Percentiles rank a stretch among this genome's conserved stretches.
Conservation (phyloP, 2,888 invertebrate species). For the Pelosia muscerda region DNA sequence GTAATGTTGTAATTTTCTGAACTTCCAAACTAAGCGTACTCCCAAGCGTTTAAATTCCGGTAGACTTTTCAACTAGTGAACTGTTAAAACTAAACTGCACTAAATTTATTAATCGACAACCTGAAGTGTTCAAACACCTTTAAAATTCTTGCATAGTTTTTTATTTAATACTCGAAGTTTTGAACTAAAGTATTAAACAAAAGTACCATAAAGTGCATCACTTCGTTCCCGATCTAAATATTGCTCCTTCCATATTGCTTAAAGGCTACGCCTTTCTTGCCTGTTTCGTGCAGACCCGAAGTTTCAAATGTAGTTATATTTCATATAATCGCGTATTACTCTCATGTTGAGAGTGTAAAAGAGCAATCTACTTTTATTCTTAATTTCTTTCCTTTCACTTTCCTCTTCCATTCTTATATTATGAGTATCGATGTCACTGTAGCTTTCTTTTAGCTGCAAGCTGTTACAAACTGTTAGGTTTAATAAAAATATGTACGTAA, state of each 20-base stretch:
- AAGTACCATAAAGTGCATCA: too few relatives aligned
- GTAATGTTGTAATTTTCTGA: neutral
- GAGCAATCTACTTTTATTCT: neutral
- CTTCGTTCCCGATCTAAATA: too few relatives aligned
- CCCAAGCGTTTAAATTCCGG: slow-evolving; percentile 13
- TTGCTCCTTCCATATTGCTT: too few relatives aligned
- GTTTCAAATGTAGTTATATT: too few relatives aligned
- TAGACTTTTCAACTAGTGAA: slow-evolving; percentile 33
- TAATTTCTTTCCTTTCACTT: slow-evolving; percentile 11
- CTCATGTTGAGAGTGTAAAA: neutral
- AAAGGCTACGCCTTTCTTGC: too few relatives aligned
- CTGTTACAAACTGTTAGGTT: too few relatives aligned
- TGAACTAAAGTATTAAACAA: too few relatives aligned
- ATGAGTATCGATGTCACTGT: neutral
- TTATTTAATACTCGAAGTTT: too few relatives aligned
- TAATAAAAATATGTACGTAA: too few relatives aligned
- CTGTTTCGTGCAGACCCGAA: too few relatives aligned
- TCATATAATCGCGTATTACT: slow-evolving; percentile 17
- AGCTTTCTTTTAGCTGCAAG: neutral
- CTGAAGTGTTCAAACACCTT: too few relatives aligned
- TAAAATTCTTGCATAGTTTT: too few relatives aligned
- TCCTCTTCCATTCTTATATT: neutral
- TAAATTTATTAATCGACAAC: slow-evolving; percentile 41
- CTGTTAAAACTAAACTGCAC: slow-evolving; percentile 30
- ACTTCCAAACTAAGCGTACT: neutral